These are phyloP conservation scores for Habropoda laboriosa DNA, from an alignment of 1,140 invertebrate species.

Conservation along the genomic window DNA sequence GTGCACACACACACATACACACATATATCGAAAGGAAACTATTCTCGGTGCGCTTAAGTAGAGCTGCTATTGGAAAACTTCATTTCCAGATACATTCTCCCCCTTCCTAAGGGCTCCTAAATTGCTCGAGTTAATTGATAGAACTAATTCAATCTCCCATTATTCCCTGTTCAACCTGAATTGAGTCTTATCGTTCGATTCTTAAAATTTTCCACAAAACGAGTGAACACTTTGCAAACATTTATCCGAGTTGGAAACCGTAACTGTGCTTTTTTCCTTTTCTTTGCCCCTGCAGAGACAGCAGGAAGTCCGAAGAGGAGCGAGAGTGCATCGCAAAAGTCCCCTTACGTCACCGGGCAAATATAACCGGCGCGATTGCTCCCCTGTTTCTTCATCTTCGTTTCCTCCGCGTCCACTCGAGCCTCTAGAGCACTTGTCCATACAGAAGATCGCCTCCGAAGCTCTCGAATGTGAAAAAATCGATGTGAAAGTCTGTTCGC, in stretches of 20 bases:
- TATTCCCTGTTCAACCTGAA: not conserved
- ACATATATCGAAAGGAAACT: too few species aligned
- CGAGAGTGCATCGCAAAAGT: constrained; percentile 12
- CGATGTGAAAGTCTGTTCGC: not conserved
- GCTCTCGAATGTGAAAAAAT: not conserved
- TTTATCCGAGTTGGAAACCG: constrained; percentile 1
- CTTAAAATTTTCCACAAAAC: too few species aligned
- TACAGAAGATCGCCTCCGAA: not conserved
- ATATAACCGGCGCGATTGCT: constrained; percentile 29
- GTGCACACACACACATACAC: too few species aligned
- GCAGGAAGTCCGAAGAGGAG: constrained; percentile 12
- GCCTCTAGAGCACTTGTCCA: not conserved
- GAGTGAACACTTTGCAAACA: too few species aligned
- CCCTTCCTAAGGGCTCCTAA: not conserved
- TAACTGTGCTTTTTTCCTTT: not conserved
- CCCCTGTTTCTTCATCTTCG: constrained; percentile 22
- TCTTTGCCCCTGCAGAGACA: not conserved
- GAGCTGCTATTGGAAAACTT: not conserved
- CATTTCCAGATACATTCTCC: not conserved
- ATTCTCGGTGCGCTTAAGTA: not conserved
- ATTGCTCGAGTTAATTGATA: not conserved
- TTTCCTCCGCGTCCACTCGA: not conserved
- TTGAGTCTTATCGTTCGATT: not conserved
- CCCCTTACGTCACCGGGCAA: constrained; percentile 31
- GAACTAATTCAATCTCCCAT: not conserved